These are phyloP conservation scores for Paraescarpia echinospica DNA, from an alignment of 1,140 invertebrate genomes.

Conservation along the genomic window DNA sequence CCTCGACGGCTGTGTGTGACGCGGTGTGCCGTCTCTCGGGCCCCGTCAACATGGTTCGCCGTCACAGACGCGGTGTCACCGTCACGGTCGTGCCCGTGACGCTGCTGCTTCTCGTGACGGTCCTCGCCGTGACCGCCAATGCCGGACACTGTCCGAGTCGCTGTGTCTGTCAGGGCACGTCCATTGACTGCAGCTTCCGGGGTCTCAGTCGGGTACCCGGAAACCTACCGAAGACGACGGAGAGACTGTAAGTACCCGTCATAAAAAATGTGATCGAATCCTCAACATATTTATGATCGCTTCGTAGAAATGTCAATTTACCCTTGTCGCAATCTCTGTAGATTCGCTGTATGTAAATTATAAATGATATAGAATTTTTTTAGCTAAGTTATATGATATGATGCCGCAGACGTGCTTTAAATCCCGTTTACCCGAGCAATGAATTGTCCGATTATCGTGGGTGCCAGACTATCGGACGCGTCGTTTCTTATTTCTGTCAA, in stretches of 20 bases:
- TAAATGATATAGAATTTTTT: too few relatives aligned
- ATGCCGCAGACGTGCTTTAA: too few relatives aligned
- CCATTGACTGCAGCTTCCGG: constrained; percentile 79
- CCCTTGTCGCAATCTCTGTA: background rate
- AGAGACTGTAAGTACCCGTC: constrained; percentile 83
- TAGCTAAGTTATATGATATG: too few relatives aligned
- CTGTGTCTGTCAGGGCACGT: constrained; percentile 75
- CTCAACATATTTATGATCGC: background rate
- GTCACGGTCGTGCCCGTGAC: background rate
- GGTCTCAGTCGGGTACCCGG: constrained; percentile 77
- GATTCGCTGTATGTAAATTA: too few relatives aligned
- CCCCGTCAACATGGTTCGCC: background rate
- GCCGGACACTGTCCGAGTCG: constrained; percentile 69
- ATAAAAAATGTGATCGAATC: background rate
- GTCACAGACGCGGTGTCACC: background rate
- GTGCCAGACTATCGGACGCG: too few relatives aligned
- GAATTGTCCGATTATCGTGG: too few relatives aligned
- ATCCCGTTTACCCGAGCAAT: too few relatives aligned
- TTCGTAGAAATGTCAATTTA: background rate
- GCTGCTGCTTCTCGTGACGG: background rate
- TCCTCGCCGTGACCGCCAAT: background rate
- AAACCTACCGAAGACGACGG: constrained; percentile 72
- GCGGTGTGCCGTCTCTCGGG: background rate
- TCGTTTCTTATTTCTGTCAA: too few relatives aligned
- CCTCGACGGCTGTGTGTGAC: background rate